phyloP scores from a whole-genome alignment of 2,113 vertebrate species.

The Theropithecus gelada region DNA sequence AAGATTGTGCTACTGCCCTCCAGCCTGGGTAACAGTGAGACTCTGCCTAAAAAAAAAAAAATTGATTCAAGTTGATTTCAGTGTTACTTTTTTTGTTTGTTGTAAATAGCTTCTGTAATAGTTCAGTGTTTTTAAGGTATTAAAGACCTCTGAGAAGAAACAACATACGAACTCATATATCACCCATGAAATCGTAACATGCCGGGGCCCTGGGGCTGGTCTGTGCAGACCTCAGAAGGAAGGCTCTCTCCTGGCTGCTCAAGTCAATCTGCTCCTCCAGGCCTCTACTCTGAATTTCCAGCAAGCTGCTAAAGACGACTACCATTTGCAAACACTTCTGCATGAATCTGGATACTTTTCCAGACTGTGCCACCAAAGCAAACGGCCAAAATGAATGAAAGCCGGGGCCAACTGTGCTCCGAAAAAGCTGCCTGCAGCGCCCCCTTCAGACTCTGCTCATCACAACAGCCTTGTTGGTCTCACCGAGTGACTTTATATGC shows the following conservation, averaged over 20 bases:
- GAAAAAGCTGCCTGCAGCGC: rapidly evolving
- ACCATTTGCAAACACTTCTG: neutral
- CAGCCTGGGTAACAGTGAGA: no score
- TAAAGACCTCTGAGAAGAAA: neutral
- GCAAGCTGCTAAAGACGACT: neutral
- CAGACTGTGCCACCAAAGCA: neutral
- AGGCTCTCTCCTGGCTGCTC: neutral
- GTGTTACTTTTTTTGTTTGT: neutral
- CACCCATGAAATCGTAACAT: neutral
- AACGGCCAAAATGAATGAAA: rapidly evolving
- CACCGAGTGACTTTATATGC: rapidly evolving
- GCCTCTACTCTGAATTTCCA: neutral
- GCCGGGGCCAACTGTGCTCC: neutral
- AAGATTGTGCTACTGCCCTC: no score
- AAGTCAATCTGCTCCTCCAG: neutral
- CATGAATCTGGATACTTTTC: neutral
- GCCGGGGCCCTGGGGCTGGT: neutral
- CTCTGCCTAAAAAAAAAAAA: no score
- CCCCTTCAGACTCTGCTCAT: neutral
- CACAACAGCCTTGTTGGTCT: neutral
- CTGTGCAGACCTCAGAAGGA: neutral
- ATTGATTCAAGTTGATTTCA: neutral
- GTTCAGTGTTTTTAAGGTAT: neutral
- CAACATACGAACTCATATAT: rapidly evolving
- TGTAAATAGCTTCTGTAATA: neutral